Base-by-base conservation (phyloP, 1,140 invertebrate genomes). In the Ganaspis sp. region DNA sequence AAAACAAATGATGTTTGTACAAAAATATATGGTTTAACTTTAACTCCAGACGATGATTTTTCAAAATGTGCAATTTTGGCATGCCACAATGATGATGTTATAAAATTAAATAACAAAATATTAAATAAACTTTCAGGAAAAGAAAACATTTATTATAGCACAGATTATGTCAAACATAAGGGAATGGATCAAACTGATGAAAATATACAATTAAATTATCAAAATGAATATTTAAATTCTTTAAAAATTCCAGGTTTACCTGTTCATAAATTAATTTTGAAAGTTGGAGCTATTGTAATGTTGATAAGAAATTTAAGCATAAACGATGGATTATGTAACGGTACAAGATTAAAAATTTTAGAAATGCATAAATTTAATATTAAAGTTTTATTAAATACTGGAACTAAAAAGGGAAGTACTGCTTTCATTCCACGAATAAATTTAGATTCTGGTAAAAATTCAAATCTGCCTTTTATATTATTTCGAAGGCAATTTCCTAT, bases 231-330 rank as follows among this genome's bases (percentile, higher is more conserved):
- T 75, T 75, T 69, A 69, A 75, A 69, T 70, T 42, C 53, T 15
- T 69, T 75, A 26, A 42, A 53, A 75, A 69, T 75, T 75, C 73
- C 58, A 75, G 58, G n/a, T n/a, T n/a, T n/a, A n/a, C n/a, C n/a
- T n/a, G n/a, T n/a, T n/a, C n/a, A n/a, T n/a, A n/a, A n/a, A 34
- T 74, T 74, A 74, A 74, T 64, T 49, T n/a, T 54, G 15, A 74
- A 74, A 64, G 23, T 74, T n/a, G n/a, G n/a, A n/a, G n/a, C n/a
- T n/a, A n/a, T n/a, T n/a, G n/a, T n/a, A n/a, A n/a, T n/a, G n/a
- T n/a, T n/a, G n/a, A n/a, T n/a, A n/a, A n/a, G n/a, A n/a, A n/a
- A n/a, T n/a, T n/a, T n/a, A n/a, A n/a, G n/a, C n/a, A n/a, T n/a
- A n/a, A n/a, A n/a, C n/a, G n/a, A n/a, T n/a, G n/a, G n/a, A n/a